Evolutionary conservation across 2,888 invertebrate genomes (phyloP), one percentile per base, ranked within the genome.

Genomic region (Parascotia fuliginaria): DNA sequence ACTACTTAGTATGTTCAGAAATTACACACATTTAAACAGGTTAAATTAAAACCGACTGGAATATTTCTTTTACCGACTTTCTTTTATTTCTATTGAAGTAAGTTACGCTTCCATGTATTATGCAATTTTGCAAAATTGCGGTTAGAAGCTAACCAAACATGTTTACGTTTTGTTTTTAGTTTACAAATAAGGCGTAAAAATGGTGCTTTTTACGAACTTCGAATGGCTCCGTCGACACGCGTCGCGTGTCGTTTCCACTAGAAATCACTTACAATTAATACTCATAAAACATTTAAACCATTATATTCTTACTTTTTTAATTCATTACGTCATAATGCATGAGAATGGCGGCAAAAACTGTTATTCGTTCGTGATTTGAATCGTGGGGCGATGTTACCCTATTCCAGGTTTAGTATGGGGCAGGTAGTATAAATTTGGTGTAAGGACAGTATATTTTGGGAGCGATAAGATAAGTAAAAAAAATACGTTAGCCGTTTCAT

Each of bases 361-460:
- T 82, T 85, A 84, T 79, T 79, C 74, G 75, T 83, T 78, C 81
- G 77, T 82, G 83, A 86, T 87, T 83, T 80, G 81, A 85, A 83
- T 65, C 58, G 49, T 41, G 47, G 37, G 38, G 29, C 36, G 42
- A 37, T 42, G 34, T 37, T 40, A 22, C 32, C 39, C 39, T 22
- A 22, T 38, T 14, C 15, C 24, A 24, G 33, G 19, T 16, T 24
- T 29, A 31, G 15, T 16, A 46, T 49, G 60, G 56, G 52, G 58
- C 49, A 14, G 54, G 24, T 31, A 56, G 55, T 59, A 59, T 62
- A 67, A 60, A 60, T 65, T 65, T 43, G 46, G 56, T 55, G 63
- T 54, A 67, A 58, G 61, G 65, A 61, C 59, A 58, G 60, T 71
- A 71, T 75, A 75, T 70, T 67, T 74, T 63, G 60, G 51, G 41